A percentile compares a stretch with the other conserved stretches of the same genome.
These are phyloP conservation scores for Tribolium madens DNA, from an alignment of 1,140 invertebrate species.

Conservation along the genomic window DNA sequence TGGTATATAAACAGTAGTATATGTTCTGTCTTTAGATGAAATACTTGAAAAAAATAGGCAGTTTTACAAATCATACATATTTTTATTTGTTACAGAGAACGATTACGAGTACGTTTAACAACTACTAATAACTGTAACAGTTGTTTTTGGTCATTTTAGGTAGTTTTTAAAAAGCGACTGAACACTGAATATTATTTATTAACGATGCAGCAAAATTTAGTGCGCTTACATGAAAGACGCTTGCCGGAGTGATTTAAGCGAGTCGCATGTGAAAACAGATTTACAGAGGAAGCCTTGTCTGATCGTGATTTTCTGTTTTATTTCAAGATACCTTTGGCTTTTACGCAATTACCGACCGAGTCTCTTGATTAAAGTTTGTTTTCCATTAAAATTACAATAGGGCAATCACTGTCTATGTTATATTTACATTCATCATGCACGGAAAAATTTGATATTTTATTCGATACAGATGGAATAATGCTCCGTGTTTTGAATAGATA, in stretches of 20 bases:
- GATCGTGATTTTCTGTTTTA: slow-evolving; percentile 2
- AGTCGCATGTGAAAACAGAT: slow-evolving; percentile 29
- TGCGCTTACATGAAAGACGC: slow-evolving; percentile 11
- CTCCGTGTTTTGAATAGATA: slow-evolving; percentile 37
- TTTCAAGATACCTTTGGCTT: slow-evolving; percentile 3
- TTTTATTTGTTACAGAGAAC: too few relatives aligned
- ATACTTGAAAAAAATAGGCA: too few relatives aligned
- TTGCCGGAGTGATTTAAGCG: slow-evolving; percentile 20
- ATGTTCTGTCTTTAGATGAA: too few relatives aligned
- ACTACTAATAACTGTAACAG: too few relatives aligned
- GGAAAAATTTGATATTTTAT: slow-evolving; percentile 37
- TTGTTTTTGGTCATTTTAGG: too few relatives aligned
- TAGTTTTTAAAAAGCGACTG: background rate
- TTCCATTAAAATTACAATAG: slow-evolving; percentile 36
- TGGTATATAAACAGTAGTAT: too few relatives aligned
- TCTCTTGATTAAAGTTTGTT: slow-evolving; percentile 36
- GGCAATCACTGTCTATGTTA: slow-evolving; percentile 29
- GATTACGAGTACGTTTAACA: too few relatives aligned
- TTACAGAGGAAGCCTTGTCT: slow-evolving; percentile 22
- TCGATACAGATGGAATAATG: slow-evolving; percentile 37
- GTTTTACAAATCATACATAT: too few relatives aligned
- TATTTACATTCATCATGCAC: slow-evolving; percentile 36
- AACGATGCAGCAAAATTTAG: slow-evolving; percentile 14
- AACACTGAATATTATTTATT: slow-evolving; percentile 22
- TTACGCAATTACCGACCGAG: slow-evolving; percentile 8